Evolutionary conservation across 2,888 invertebrate genomes (phyloP), one percentile per base, ranked within the genome.

Genomic region (Ormyrus rosae): DNA sequence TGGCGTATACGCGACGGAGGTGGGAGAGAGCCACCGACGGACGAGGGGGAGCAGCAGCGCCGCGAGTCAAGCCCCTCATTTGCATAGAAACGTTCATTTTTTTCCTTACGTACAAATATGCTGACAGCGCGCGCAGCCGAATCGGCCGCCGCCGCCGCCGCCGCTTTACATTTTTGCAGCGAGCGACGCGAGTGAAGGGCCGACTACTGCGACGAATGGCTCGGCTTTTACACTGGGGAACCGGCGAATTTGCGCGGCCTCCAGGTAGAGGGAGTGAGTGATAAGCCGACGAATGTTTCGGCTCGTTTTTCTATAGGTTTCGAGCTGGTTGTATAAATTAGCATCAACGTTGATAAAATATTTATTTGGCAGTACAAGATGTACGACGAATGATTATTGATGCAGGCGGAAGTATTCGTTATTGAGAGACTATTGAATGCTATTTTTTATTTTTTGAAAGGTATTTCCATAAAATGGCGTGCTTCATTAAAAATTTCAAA

Each of bases 71-170:
- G 87, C 86, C 86, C 88, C 88, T 89, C 87, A 90, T 90, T 90
- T 90, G 90, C 90, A 90, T 90, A 84, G 85, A 87, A 88, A 90
- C 89, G 88, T 87, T 86, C 85, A 86, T 87, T 88, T 87, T 88
- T 86, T 85, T 86, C 84, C 86, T 86, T 84, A 83, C 83, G 84
- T 85, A 85, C 85, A 87, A 87, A 86, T 86, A 88, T 86, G 87
- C 87, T 88, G 88, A 88, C 87, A 87, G 86, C 83, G 86, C 85
- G 85, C 45, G 61, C 51, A 19, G 75, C 56, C 83, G 85, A 83
- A 84, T 86, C 86, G 86, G 34, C 34, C 34, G 34, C 4, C 34
- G 34, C 34, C 34, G 34, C 1, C 1, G 34, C 34, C 4, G 19
- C 19, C 86, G 86, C 86, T 88, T 88, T 88, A 87, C 87, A 88